Conservation (phyloP, 1,140 invertebrate genomes). For the Lepidostoma basale region DNA sequence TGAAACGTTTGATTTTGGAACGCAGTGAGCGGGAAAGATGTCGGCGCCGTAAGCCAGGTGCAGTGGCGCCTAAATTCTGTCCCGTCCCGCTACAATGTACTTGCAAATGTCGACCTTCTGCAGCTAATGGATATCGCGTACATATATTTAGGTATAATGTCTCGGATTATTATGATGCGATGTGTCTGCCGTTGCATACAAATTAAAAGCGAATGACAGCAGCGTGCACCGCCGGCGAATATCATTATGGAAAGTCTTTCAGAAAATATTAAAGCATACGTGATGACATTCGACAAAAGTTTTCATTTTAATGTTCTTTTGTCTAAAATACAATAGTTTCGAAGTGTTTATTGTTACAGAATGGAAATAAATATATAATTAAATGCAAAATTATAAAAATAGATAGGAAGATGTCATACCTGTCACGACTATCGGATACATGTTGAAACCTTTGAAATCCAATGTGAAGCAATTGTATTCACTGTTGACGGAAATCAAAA, state of each 20-base stretch:
- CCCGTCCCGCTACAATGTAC: no score
- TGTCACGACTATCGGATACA: conserved; percentile 16
- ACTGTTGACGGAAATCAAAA: neutral
- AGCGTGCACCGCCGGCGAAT: neutral
- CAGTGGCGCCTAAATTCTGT: conserved; percentile 27
- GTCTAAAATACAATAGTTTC: no score
- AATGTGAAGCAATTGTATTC: neutral
- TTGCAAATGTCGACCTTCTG: conserved; percentile 3
- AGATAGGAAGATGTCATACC: no score
- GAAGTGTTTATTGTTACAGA: neutral
- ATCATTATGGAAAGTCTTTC: no score
- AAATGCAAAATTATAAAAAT: neutral
- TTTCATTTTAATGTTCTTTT: no score
- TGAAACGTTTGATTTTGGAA: neutral
- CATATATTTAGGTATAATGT: neutral
- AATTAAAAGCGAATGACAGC: neutral
- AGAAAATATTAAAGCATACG: no score
- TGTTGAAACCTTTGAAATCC: conserved; percentile 5
- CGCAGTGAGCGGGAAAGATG: conserved; percentile 2
- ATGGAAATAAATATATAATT: neutral
- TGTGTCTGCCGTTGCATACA: neutral
- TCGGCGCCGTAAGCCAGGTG: conserved; percentile 13
- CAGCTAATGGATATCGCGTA: neutral
- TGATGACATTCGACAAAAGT: neutral
- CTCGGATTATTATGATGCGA: neutral